Conservation (phyloP, 2,888 invertebrate species). For the Entomobrya proxima region DNA sequence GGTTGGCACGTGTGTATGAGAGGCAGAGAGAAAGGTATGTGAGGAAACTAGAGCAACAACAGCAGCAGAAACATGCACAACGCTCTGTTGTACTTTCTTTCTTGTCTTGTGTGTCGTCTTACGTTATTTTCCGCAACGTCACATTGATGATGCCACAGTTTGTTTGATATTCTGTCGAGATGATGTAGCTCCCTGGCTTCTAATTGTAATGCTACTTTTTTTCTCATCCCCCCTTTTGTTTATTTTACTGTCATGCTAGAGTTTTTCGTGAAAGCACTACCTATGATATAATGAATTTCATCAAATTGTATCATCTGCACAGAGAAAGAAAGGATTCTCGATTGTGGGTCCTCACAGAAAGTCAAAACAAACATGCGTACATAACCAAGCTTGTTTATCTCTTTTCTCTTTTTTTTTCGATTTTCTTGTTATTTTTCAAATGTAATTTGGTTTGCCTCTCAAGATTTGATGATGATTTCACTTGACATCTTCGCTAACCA, state of each 20-base stretch:
- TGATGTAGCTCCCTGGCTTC: conserved; percentile 23
- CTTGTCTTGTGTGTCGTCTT: background rate
- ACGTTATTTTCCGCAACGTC: conserved; percentile 2
- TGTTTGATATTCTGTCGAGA: conserved; percentile 45
- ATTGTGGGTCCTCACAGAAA: too few species aligned
- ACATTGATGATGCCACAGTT: conserved; percentile 40
- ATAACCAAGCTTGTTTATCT: too few species aligned
- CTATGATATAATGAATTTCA: too few species aligned
- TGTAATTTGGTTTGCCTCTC: background rate
- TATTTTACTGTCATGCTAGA: too few species aligned
- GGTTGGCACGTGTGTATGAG: background rate
- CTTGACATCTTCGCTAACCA: too few species aligned
- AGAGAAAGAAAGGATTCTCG: too few species aligned
- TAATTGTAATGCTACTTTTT: conserved; percentile 27
- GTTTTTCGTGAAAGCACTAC: too few species aligned
- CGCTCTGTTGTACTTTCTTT: too few species aligned
- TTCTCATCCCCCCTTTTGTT: background rate
- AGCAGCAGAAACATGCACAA: background rate
- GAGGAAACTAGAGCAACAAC: background rate
- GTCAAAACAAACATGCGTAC: too few species aligned
- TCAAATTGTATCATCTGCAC: too few species aligned
- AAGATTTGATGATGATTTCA: too few species aligned
- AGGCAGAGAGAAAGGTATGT: background rate
- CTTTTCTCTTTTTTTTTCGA: too few species aligned
- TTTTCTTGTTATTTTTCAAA: background rate